These are phyloP conservation scores for Strongylocentrotus purpuratus DNA, from an alignment of 35 echinoderm and acorn worm genomes.

Conservation along the genomic window DNA sequence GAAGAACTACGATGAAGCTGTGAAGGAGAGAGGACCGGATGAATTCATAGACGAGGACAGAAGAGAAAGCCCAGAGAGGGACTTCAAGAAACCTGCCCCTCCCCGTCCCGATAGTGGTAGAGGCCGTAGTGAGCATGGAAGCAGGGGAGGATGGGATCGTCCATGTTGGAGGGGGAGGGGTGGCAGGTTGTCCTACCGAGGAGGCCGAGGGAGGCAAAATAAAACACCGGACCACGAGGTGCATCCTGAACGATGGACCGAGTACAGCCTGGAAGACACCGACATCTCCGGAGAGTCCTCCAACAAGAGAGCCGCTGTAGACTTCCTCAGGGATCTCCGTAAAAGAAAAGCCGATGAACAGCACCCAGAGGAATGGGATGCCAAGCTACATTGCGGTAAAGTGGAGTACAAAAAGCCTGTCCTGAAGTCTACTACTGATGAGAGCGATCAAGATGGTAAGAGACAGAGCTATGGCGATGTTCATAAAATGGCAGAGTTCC, in stretches of 20 bases:
- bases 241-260: slow-evolving; percentile 57
- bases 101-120: background rate
- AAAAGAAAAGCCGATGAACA: slow-evolving; percentile 49
- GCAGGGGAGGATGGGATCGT: background rate
- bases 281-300: slow-evolving; percentile 52
- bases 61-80: slow-evolving; percentile 1
- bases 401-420: slow-evolving; percentile 55
- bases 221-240: slow-evolving; percentile 39
- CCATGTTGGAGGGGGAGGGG: background rate
- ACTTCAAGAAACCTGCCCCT: slow-evolving; percentile 39
- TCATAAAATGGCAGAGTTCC: slow-evolving; percentile 56
- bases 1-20: slow-evolving; percentile 20
- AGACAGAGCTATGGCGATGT: slow-evolving; percentile 49
- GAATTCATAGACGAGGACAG: background rate
- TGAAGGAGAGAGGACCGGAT: slow-evolving; percentile 7
- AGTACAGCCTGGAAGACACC: slow-evolving; percentile 67
- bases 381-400: background rate
- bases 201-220: background rate
- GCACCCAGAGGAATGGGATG: background rate
- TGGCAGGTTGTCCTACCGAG: background rate
- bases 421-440: background rate
- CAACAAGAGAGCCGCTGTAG: slow-evolving; percentile 62
- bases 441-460: background rate
- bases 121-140: background rate
- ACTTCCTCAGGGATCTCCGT: slow-evolving; percentile 60